Conservation (phyloP, 2,888 invertebrate genomes). For the Dynastes grantii region DNA sequence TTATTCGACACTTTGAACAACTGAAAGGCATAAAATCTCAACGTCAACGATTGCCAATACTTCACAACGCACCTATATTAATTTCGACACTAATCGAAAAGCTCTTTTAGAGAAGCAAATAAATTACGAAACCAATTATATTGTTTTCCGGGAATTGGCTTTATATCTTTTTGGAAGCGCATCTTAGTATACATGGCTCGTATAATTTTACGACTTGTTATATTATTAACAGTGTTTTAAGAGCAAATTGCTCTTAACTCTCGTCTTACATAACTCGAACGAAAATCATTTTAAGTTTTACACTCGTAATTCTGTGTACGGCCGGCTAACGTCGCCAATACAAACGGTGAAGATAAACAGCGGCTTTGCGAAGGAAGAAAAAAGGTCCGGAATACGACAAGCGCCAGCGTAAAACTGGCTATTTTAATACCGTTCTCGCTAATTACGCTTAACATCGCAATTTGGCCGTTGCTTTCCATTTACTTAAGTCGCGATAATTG, state of each 20-base stretch:
- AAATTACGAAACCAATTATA: constrained; percentile 32
- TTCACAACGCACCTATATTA: background rate
- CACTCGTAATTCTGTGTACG: constrained; percentile 17
- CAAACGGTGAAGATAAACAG: constrained; percentile 7
- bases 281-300: constrained; percentile 22
- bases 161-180: constrained; percentile 34
- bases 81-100: background rate
- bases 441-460: constrained; percentile 36
- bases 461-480: constrained; percentile 29
- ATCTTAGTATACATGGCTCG: constrained; percentile 34
- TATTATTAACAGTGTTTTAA: constrained; percentile 42
- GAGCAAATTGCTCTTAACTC: constrained; percentile 39
- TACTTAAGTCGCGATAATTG: constrained; percentile 37
- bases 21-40: too few relatives aligned
- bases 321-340: background rate
- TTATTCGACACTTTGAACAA: too few relatives aligned
- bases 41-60: too few relatives aligned
- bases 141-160: constrained; percentile 35
- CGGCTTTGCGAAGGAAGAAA: background rate
- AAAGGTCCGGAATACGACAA: background rate
- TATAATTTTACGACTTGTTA: constrained; percentile 42
- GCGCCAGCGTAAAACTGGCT: constrained; percentile 24
- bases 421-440: constrained; percentile 33
- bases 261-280: constrained; percentile 27
- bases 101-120: constrained; percentile 15